These are phyloP conservation scores for Cosmia trapezina DNA, from an alignment of 2,888 invertebrate genomes.

Conservation along the genomic window DNA sequence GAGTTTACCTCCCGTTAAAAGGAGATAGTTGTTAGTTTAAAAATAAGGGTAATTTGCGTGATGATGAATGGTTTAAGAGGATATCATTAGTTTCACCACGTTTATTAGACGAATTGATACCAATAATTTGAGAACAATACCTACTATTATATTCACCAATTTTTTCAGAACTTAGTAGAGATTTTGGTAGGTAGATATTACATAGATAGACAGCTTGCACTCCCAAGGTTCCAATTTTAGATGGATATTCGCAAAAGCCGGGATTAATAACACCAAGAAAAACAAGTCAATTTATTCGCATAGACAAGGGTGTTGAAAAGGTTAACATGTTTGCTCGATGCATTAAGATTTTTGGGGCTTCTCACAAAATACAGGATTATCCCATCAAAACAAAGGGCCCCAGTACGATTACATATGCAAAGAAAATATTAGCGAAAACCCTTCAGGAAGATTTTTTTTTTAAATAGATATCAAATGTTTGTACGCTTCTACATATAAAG, in stretches of 20 bases:
- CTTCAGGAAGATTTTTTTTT: conserved; percentile 13
- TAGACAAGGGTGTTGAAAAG: conserved; percentile 28
- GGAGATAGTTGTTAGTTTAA: conserved; percentile 1
- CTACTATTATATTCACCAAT: neutral
- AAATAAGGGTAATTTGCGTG: neutral
- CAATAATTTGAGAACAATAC: too few relatives aligned
- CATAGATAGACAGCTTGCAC: neutral
- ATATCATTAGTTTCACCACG: too few relatives aligned
- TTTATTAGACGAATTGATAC: too few relatives aligned
- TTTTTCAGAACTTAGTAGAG: neutral
- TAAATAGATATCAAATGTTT: neutral
- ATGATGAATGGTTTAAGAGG: too few relatives aligned
- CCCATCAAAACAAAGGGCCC: conserved; percentile 44
- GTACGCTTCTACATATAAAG: neutral
- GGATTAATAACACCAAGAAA: neutral
- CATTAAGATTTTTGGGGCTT: conserved; percentile 32
- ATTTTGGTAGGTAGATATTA: neutral
- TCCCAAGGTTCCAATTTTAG: neutral
- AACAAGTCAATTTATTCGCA: conserved; percentile 2
- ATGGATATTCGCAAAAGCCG: neutral
- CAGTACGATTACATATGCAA: conserved; percentile 41
- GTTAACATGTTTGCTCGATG: conserved; percentile 20
- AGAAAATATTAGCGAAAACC: conserved; percentile 29
- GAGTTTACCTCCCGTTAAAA: neutral
- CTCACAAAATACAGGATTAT: conserved; percentile 35